Evolutionary conservation across 1,140 invertebrate species (phyloP).

Genomic region (Panulirus ornatus): DNA sequence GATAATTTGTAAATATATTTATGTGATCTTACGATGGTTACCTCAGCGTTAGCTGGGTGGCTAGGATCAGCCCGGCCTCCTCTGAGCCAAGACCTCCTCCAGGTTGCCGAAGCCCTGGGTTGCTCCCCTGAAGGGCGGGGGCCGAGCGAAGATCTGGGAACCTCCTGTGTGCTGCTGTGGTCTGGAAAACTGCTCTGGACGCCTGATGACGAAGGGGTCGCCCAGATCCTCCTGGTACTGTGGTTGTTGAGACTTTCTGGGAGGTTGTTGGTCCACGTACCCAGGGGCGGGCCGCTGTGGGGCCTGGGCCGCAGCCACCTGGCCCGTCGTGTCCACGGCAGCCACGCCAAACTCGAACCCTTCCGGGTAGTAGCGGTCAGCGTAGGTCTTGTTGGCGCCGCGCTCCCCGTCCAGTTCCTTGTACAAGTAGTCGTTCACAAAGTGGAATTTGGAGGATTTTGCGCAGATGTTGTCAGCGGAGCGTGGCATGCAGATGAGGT

Average conservation of each 20-base stretch:
- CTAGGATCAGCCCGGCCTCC: background rate
- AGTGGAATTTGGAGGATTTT: constrained; percentile 92
- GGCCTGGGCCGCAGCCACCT: background rate
- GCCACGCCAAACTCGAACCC: constrained; percentile 66
- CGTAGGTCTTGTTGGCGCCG: constrained; percentile 91
- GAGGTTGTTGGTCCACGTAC: background rate
- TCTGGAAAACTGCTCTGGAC: background rate
- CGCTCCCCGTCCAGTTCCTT: constrained; percentile 89
- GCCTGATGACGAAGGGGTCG: background rate
- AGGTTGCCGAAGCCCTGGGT: background rate
- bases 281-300: background rate
- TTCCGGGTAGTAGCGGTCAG: constrained; percentile 83
- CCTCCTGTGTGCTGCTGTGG: background rate
- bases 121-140: background rate
- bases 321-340: background rate
- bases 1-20: too few relatives aligned
- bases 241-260: background rate
- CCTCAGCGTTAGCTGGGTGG: too few relatives aligned
- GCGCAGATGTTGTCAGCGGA: constrained; percentile 92
- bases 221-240: background rate
- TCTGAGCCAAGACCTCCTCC: background rate
- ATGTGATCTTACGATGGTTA: too few relatives aligned
- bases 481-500: constrained; percentile 95
- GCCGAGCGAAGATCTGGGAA: background rate
- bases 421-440: constrained; percentile 95